Conservation (phyloP, 2,113 vertebrate species). For the Todiramphus chloris region DNA sequence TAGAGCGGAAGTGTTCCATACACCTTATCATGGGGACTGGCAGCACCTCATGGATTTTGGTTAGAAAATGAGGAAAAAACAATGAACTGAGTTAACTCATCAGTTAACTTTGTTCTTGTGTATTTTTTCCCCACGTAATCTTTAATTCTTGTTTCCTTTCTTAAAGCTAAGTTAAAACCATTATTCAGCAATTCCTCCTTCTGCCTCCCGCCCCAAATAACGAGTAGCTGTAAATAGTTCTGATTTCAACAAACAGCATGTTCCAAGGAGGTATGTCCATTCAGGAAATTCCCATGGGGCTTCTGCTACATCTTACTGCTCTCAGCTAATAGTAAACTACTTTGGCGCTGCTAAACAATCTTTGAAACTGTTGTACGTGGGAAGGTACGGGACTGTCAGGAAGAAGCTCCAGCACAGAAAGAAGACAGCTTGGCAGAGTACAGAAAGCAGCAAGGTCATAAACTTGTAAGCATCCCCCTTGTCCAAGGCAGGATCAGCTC, state of each 20-base stretch:
- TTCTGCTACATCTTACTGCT: neutral
- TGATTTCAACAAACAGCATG: neutral
- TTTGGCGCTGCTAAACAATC: neutral
- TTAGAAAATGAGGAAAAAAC: neutral
- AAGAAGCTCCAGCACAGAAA: neutral
- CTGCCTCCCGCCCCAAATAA: neutral
- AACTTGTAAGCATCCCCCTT: neutral
- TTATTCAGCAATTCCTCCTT: neutral
- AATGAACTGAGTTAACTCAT: neutral
- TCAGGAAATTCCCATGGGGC: neutral
- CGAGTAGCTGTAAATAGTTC: neutral
- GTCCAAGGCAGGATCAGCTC: neutral
- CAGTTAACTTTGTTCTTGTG: neutral
- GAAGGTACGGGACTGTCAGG: neutral
- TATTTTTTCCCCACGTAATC: neutral
- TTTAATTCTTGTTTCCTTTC: neutral
- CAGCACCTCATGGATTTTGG: neutral
- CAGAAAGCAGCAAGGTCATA: neutral
- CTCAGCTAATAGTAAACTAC: neutral
- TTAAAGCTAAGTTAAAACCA: neutral
- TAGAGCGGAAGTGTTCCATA: neutral
- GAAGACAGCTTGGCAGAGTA: neutral
- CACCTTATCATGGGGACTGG: neutral
- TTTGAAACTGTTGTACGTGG: neutral
- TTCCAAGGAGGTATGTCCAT: neutral